Evolutionary conservation across 2,888 invertebrate species (phyloP).

Genomic region (Carabus problematicus): DNA sequence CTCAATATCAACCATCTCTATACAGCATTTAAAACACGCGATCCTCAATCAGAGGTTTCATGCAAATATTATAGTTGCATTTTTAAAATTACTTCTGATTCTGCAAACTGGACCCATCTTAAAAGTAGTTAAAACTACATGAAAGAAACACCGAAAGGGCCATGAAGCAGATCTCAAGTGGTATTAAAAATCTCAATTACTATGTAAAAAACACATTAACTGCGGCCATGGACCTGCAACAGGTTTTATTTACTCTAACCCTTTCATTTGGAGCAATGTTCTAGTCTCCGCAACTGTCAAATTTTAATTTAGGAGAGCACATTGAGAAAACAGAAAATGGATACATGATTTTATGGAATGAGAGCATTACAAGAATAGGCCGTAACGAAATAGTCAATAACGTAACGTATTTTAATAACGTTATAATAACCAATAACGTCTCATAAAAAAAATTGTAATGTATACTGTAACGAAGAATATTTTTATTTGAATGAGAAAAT

Average conservation of each 20-base stretch:
- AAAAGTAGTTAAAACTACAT: not conserved
- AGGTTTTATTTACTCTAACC: constrained; percentile 1
- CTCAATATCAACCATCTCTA: constrained; percentile 1
- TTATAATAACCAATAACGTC: no score
- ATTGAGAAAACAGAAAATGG: not conserved
- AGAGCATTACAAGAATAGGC: not conserved
- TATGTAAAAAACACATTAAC: not conserved
- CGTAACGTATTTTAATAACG: no score
- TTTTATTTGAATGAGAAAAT: no score
- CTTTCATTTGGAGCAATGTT: not conserved
- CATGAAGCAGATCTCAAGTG: not conserved
- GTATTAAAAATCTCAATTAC: not conserved
- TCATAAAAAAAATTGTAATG: no score
- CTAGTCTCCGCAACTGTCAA: not conserved
- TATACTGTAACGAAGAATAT: no score
- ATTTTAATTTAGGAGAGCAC: constrained; percentile 1
- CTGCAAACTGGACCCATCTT: not conserved
- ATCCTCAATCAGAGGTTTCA: constrained; percentile 2
- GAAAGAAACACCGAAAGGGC: not conserved
- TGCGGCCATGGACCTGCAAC: not conserved
- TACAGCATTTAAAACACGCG: not conserved
- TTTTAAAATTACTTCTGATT: constrained; percentile 1
- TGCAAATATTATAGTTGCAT: not conserved
- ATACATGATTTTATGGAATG: not conserved
- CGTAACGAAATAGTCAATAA: not conserved